These are phyloP conservation scores for Anthopleura xanthogrammica DNA, from an alignment of 92 coral and sea anemone genomes.

Conservation along the genomic window DNA sequence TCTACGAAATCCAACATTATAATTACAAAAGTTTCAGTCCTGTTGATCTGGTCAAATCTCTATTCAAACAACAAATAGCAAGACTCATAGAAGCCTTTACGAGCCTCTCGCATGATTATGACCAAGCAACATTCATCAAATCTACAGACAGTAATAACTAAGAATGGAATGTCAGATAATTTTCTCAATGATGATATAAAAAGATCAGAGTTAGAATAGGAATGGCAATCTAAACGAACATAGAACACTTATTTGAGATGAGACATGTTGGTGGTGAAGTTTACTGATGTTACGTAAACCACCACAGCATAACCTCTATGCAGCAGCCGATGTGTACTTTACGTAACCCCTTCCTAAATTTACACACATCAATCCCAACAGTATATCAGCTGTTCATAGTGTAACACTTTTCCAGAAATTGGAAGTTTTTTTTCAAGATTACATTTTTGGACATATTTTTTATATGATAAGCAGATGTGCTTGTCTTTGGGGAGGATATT, in stretches of 20 bases:
- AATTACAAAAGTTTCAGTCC: neutral
- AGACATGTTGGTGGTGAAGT: neutral
- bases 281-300: neutral
- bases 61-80: neutral
- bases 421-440: conserved; percentile 2
- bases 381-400: conserved; percentile 1
- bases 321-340: neutral
- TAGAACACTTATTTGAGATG: neutral
- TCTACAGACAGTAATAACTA: neutral
- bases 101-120: neutral
- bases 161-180: neutral
- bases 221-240: neutral
- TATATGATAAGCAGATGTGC: neutral
- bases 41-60: neutral
- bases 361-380: neutral
- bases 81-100: neutral
- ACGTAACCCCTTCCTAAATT: neutral
- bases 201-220: neutral
- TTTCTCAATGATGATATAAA: neutral
- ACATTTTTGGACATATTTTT: neutral
- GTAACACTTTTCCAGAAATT: neutral
- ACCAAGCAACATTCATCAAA: neutral
- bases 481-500: neutral
- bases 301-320: neutral
- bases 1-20: neutral